Percentiles rank a stretch among this genome's conserved stretches.
These are phyloP conservation scores for Andrena chrysosceles DNA, from an alignment of 2,888 invertebrate genomes.

Conservation along the genomic window DNA sequence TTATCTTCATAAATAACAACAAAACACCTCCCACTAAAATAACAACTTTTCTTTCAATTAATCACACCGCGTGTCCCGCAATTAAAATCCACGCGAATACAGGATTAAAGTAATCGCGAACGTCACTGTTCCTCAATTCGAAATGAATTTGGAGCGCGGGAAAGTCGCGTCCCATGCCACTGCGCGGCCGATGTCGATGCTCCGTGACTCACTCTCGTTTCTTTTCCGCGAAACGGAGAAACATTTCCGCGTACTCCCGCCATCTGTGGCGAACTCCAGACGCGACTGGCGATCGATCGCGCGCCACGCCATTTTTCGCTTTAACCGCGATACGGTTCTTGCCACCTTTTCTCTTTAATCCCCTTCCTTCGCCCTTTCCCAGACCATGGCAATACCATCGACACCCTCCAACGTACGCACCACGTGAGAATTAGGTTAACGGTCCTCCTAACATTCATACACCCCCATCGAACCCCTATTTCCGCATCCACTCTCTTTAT, in stretches of 20 bases:
- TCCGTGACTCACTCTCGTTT: slow-evolving; percentile 4
- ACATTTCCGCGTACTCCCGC: slow-evolving; percentile 37
- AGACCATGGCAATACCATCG: slow-evolving; percentile 28
- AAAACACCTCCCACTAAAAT: too few relatives aligned
- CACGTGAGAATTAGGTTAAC: slow-evolving; percentile 47
- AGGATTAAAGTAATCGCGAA: not conserved
- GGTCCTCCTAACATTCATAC: slow-evolving; percentile 8
- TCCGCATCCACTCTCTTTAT: too few relatives aligned
- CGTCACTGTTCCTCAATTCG: not conserved
- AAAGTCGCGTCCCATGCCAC: not conserved
- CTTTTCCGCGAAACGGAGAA: slow-evolving; percentile 26
- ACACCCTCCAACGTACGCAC: slow-evolving; percentile 7
- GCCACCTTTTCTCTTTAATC: slow-evolving; percentile 11
- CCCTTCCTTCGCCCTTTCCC: slow-evolving; percentile 20
- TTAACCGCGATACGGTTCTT: slow-evolving; percentile 13
- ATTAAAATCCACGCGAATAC: not conserved
- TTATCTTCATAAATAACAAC: too few relatives aligned
- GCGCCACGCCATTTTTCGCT: slow-evolving; percentile 52
- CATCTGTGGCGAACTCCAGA: slow-evolving; percentile 51
- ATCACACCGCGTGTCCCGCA: too few relatives aligned
- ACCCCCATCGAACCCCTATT: not conserved
- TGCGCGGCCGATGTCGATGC: slow-evolving; percentile 18
- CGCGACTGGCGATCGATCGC: slow-evolving; percentile 49
- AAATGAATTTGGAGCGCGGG: slow-evolving; percentile 15
- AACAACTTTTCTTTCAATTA: too few relatives aligned